These are phyloP conservation scores for Eucera pruinosa DNA, from an alignment of 2,888 invertebrate genomes.

Conservation along the genomic window DNA sequence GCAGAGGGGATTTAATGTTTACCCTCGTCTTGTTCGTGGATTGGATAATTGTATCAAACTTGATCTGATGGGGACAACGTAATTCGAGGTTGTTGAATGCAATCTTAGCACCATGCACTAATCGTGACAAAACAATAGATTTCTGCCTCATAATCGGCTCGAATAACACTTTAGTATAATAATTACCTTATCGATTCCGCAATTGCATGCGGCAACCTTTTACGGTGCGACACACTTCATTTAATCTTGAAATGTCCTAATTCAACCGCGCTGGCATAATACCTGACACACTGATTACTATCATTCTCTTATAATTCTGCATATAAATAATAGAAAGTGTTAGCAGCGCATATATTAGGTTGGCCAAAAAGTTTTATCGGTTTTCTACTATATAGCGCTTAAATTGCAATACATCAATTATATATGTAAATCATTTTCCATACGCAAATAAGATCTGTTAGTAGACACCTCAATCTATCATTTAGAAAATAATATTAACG, in stretches of 20 bases:
- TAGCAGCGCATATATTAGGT: too few species aligned
- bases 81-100: slow-evolving; percentile 62
- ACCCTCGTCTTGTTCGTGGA: slow-evolving; percentile 59
- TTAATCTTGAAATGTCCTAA: not conserved
- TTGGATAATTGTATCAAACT: slow-evolving; percentile 70
- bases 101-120: slow-evolving; percentile 53
- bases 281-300: too few species aligned
- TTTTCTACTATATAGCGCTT: too few species aligned
- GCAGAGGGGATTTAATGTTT: slow-evolving; percentile 55
- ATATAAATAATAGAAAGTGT: too few species aligned
- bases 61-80: slow-evolving; percentile 63
- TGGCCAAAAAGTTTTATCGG: too few species aligned
- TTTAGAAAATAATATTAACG: too few species aligned
- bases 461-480: too few species aligned
- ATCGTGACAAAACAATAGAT: slow-evolving; percentile 53
- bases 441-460: too few species aligned
- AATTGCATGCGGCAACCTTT: slow-evolving; percentile 1
- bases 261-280: too few species aligned
- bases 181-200: slow-evolving; percentile 25
- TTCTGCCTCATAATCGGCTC: slow-evolving; percentile 24
- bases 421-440: too few species aligned
- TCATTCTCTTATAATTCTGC: too few species aligned
- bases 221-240: not conserved
- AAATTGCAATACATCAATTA: too few species aligned
- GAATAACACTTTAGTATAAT: slow-evolving; percentile 19